Percentiles rank a stretch among this genome's conserved stretches.
Conservation (phyloP, 2,113 vertebrate genomes). For the Ochotona curzoniae region DNA sequence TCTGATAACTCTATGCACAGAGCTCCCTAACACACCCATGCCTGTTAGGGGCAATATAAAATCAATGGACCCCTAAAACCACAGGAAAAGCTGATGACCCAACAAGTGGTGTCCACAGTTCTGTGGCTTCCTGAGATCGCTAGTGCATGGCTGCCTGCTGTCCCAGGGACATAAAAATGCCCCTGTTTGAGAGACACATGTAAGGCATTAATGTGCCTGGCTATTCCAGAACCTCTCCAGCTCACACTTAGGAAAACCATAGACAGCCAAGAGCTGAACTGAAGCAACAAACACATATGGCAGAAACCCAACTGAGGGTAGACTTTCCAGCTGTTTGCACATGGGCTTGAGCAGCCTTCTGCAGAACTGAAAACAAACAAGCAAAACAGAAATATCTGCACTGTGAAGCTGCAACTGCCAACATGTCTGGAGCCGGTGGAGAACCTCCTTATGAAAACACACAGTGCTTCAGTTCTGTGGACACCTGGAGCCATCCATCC, state of each 20-base stretch:
- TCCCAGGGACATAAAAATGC: neutral
- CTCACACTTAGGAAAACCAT: neutral
- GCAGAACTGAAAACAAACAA: neutral
- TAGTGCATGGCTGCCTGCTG: neutral
- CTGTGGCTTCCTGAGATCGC: neutral
- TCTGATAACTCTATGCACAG: neutral
- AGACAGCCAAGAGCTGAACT: neutral
- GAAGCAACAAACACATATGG: neutral
- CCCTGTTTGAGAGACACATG: neutral
- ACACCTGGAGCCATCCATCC: neutral
- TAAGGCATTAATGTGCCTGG: neutral
- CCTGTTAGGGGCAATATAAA: constrained; percentile 19
- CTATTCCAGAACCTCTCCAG: neutral
- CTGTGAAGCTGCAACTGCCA: no score
- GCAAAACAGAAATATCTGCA: neutral
- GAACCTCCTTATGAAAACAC: neutral
- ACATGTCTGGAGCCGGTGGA: neutral
- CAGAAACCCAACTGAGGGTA: neutral
- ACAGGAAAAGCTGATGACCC: neutral
- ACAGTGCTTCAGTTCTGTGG: neutral
- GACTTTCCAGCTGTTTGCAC: neutral
- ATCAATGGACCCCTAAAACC: neutral
- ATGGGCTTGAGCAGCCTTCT: neutral
- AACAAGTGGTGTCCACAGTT: neutral
- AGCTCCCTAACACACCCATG: neutral